Conservation (phyloP, 2,113 vertebrate genomes). For the Saguinus midas region DNA sequence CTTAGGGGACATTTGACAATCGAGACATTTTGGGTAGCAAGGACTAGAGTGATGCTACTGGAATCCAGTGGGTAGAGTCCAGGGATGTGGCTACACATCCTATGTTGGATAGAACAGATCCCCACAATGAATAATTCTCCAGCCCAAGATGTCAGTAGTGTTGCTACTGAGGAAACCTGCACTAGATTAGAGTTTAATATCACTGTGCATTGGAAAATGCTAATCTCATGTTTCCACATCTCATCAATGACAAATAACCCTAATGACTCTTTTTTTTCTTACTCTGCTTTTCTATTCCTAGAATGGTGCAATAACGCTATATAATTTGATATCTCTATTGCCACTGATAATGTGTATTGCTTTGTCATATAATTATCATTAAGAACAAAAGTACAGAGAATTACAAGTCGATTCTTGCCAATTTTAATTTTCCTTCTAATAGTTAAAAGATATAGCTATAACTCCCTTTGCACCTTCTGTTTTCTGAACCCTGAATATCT, state of each 20-base stretch:
- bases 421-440: slow-evolving; percentile 68
- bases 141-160: not conserved
- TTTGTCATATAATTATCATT: slow-evolving; percentile 34
- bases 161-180: not conserved
- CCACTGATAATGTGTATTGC: not conserved
- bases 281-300: not conserved
- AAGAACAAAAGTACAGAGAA: slow-evolving; percentile 43
- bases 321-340: not conserved
- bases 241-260: slow-evolving; percentile 25
- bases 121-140: not conserved
- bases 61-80: not conserved
- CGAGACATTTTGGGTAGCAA: not conserved
- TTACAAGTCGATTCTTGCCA: slow-evolving; percentile 72
- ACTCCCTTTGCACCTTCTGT: slow-evolving; percentile 67
- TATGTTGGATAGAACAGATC: not conserved
- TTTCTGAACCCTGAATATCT: slow-evolving; percentile 61
- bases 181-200: not conserved
- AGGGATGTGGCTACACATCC: not conserved
- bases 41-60: not conserved
- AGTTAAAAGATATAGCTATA: slow-evolving; percentile 80
- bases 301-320: not conserved
- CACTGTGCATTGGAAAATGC: not conserved
- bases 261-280: not conserved
- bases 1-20: not conserved
- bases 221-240: not conserved